Percentiles rank a stretch among this genome's conserved stretches.
Conservation (phyloP, 2,888 invertebrate genomes). For the Argyresthia albistria region DNA sequence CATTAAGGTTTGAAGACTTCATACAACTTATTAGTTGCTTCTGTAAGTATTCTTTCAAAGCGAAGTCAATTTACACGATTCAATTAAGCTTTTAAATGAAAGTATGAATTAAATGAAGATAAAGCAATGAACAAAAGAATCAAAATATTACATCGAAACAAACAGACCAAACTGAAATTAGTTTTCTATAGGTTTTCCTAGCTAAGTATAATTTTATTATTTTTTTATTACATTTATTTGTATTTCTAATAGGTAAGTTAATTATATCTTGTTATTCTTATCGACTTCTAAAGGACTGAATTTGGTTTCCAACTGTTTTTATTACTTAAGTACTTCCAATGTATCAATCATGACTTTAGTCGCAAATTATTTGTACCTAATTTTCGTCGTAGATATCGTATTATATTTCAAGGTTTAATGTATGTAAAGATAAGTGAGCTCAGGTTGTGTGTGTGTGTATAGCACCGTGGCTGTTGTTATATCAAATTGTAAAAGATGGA, state of each 20-base stretch:
- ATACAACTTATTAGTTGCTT: neutral
- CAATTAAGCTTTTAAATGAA: no score
- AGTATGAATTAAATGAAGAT: neutral
- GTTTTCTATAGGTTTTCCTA: neutral
- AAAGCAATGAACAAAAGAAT: neutral
- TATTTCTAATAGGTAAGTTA: neutral
- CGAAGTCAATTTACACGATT: neutral
- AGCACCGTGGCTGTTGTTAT: constrained; percentile 46
- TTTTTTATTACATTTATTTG: neutral
- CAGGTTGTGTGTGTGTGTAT: constrained; percentile 56
- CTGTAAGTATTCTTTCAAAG: neutral
- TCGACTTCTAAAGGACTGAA: constrained; percentile 22
- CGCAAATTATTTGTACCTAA: no score
- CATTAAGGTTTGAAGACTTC: constrained; percentile 1
- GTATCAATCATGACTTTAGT: no score
- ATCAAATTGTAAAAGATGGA: constrained; percentile 68
- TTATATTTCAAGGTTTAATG: neutral
- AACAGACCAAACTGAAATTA: no score
- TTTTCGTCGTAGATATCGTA: no score
- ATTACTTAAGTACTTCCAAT: neutral
- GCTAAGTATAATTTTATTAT: neutral
- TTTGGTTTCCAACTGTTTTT: constrained; percentile 17
- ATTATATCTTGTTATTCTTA: neutral
- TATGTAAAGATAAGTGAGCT: constrained; percentile 22
- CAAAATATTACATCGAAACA: no score